Percentiles rank a stretch among this genome's conserved stretches.
Conservation (phyloP, 2,113 vertebrate genomes). For the Papio anubis region DNA sequence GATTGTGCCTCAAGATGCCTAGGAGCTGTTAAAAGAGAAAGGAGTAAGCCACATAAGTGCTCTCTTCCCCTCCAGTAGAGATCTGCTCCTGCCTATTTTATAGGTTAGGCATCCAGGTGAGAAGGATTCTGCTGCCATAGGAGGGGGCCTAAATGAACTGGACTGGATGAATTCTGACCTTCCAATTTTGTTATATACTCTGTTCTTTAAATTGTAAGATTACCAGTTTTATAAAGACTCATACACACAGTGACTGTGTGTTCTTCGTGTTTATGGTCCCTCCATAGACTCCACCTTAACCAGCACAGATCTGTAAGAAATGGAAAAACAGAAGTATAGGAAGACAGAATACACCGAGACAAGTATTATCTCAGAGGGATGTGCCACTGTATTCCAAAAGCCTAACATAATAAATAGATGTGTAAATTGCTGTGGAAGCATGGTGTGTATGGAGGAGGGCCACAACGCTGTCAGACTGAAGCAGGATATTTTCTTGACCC, state of each 20-base stretch:
- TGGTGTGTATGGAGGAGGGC: neutral
- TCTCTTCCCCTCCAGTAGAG: neutral
- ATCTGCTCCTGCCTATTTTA: neutral
- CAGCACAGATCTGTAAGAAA: neutral
- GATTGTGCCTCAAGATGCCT: neutral
- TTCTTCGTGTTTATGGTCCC: neutral
- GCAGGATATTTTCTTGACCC: too few relatives aligned
- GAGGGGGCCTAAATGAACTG: neutral
- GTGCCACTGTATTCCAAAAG: neutral
- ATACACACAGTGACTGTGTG: neutral
- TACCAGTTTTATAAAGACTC: neutral
- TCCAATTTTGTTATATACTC: neutral
- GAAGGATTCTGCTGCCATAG: neutral
- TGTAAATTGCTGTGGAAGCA: neutral
- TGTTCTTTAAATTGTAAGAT: neutral
- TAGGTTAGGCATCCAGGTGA: neutral
- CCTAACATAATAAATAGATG: neutral
- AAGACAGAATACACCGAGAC: neutral
- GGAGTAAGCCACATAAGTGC: neutral
- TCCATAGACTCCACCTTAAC: neutral
- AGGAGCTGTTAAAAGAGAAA: neutral
- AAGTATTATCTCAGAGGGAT: neutral
- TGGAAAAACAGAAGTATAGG: neutral
- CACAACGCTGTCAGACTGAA: neutral
- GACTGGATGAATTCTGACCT: neutral